Evolutionary conservation across 1,140 invertebrate genomes (phyloP), one percentile per base, ranked within the genome.

Genomic region (Tenebrio molitor): DNA sequence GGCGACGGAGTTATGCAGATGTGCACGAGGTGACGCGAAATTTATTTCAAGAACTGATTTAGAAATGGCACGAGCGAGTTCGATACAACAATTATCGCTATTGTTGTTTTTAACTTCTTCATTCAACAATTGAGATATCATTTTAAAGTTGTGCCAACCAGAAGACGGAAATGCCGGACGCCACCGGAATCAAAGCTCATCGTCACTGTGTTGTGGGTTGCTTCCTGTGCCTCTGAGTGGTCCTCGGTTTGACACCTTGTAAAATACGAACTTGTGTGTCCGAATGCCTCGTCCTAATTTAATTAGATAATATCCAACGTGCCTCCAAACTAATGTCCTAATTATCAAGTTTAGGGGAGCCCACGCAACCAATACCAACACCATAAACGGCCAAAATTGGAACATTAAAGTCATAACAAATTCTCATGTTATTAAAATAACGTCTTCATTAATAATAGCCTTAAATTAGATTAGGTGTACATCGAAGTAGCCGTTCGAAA

Each of bases 401-500:
- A 50, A 50, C 10, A 21, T 15, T 21, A 50, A 10, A 50, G 41
- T 50, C 44, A 8, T 50, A 29, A 29, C 25, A 29, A 29, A 29
- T 39, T 39, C 36, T 39, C 36, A n/a, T 29, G 50, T 29, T 58
- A 58, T 58, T 58, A 58, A 58, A 58, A 14, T 58, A 29, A 58
- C 23, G 50, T 58, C 50, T 58, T 58, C 50, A 58, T 58, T 58
- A 58, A 58, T 58, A 50, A 50, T n/a, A 50, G n/a, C 10, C 29
- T 58, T 58, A 58, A 58, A 58, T 58, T 58, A 58, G 50, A 58
- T 58, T 58, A 58, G 50, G 50, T n/a, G n/a, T n/a, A n/a, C n/a
- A n/a, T n/a, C n/a, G n/a, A n/a, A n/a, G n/a, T 46, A 29, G 25
- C 25, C 8, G 25, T 29, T 29, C 8, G 8, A 29, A 29, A 29